Conservation (phyloP, 2,797 vertebrate species). For the Xenentodon cancila region DNA sequence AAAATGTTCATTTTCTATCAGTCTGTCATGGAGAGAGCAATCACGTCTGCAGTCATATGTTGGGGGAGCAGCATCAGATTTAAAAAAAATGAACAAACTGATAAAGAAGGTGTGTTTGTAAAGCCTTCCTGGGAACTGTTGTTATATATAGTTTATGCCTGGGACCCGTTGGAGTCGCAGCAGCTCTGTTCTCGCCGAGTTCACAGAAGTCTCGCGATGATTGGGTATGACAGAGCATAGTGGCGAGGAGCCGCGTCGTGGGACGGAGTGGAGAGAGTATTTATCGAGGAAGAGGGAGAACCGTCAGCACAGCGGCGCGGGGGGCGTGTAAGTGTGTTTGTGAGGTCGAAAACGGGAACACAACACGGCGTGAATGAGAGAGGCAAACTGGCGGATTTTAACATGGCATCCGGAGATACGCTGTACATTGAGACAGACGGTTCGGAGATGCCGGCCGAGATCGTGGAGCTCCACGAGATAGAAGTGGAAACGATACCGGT, state of each 20-base stretch:
- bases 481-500: constrained; percentile 91
- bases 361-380: constrained; percentile 80
- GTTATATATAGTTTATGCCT: constrained; percentile 12
- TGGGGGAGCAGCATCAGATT: too few relatives aligned
- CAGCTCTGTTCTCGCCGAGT: background rate
- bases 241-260: constrained; percentile 80
- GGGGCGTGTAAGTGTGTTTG: constrained; percentile 68
- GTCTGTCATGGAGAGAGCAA: too few relatives aligned
- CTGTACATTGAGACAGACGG: constrained; percentile 97
- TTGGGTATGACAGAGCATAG: constrained; percentile 73
- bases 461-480: constrained; percentile 97
- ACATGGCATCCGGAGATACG: constrained; percentile 98
- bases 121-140: background rate
- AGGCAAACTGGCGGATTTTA: constrained; percentile 84
- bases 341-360: constrained; percentile 52
- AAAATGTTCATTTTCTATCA: too few relatives aligned
- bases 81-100: too few relatives aligned
- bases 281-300: constrained; percentile 89
- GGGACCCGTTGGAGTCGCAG: background rate
- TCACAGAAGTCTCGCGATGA: constrained; percentile 85
- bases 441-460: constrained; percentile 98
- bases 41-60: too few relatives aligned
- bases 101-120: too few relatives aligned
- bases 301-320: constrained; percentile 69
- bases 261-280: constrained; percentile 85